These are phyloP conservation scores for Acanthaster planci DNA, from an alignment of 35 echinoderm and acorn worm genomes.

Conservation along the genomic window DNA sequence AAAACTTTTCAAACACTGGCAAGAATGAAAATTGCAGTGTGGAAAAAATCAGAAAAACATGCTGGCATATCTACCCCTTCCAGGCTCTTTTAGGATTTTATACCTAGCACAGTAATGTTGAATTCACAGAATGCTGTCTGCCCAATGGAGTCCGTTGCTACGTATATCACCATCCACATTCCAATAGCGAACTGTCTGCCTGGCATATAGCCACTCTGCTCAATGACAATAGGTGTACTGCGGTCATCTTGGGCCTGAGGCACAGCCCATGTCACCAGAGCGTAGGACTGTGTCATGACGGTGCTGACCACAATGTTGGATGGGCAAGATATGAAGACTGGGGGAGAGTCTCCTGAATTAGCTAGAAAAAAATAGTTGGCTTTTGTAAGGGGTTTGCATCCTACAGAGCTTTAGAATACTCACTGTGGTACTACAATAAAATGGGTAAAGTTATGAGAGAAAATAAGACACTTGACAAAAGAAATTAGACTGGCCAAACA, in stretches of 20 bases:
- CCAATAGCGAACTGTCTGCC: slow-evolving; percentile 35
- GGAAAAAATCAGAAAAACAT: too few species aligned
- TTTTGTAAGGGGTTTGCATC: too few species aligned
- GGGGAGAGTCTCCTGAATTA: background rate
- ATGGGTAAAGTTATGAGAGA: too few species aligned
- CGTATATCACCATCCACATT: slow-evolving; percentile 18
- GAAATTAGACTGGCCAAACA: too few species aligned
- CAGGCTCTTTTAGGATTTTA: too few species aligned
- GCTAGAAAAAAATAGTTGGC: too few species aligned
- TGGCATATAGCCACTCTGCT: background rate
- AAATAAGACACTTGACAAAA: too few species aligned
- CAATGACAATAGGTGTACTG: slow-evolving; percentile 1
- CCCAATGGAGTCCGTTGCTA: slow-evolving; percentile 21
- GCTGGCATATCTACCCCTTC: too few species aligned
- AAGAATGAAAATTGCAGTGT: too few species aligned
- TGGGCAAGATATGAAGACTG: slow-evolving; percentile 34
- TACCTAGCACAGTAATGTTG: slow-evolving; percentile 19
- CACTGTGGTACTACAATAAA: too few species aligned
- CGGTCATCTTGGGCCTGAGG: slow-evolving; percentile 12
- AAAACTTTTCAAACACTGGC: too few species aligned
- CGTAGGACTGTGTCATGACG: background rate
- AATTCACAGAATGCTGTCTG: slow-evolving; percentile 27
- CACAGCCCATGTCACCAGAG: slow-evolving; percentile 28
- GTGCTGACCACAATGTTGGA: slow-evolving; percentile 16
- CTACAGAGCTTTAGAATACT: too few species aligned